Percentiles rank a stretch among this genome's conserved stretches.
Conservation (phyloP, 1,140 invertebrate genomes). For the Drosophila baimaii region DNA sequence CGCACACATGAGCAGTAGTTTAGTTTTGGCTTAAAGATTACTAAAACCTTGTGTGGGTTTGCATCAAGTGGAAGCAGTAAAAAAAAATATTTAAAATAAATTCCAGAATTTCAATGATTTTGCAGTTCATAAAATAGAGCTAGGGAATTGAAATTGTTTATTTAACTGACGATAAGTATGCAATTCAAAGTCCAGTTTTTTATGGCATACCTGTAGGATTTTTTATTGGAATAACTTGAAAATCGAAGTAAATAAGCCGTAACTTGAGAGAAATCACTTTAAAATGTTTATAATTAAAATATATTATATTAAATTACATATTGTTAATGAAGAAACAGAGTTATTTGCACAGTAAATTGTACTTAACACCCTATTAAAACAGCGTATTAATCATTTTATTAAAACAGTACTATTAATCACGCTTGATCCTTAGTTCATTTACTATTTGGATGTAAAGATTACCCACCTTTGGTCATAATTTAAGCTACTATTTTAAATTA, state of each 20-base stretch:
- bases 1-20: conserved; percentile 28
- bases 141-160: neutral
- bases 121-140: no score
- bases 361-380: no score
- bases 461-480: neutral
- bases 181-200: no score
- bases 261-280: no score
- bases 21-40: conserved; percentile 24
- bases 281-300: neutral
- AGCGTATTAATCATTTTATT: no score
- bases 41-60: neutral
- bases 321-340: no score
- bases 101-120: no score
- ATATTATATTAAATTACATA: neutral
- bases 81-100: conserved; percentile 5
- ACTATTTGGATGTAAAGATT: accelerated
- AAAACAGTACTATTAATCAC: no score
- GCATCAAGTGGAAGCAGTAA: neutral
- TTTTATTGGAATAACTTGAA: no score
- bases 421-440: no score
- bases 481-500: neutral
- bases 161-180: neutral
- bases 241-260: no score
- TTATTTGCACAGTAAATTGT: no score
- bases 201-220: neutral